These are phyloP conservation scores for Psylliodes chrysocephalus DNA, from an alignment of 2,888 invertebrate species.

Conservation along the genomic window DNA sequence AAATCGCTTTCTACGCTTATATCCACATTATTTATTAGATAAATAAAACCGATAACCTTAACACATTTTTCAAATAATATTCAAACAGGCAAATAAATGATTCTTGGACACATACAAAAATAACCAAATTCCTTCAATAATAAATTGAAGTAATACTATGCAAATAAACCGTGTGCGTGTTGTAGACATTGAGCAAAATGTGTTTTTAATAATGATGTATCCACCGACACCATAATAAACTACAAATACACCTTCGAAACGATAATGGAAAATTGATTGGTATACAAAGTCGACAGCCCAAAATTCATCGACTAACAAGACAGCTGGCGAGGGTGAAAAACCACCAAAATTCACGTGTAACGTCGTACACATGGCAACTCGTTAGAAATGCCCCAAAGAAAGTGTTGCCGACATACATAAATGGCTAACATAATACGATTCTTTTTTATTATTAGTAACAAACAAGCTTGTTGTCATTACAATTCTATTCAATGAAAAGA, in stretches of 20 bases:
- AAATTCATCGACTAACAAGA: slow-evolving; percentile 41
- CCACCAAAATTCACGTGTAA: slow-evolving; percentile 35
- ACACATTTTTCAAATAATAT: no score
- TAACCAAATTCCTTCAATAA: slow-evolving; percentile 22
- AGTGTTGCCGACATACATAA: no score
- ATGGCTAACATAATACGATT: no score
- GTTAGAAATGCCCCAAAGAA: slow-evolving; percentile 18
- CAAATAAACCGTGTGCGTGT: slow-evolving; percentile 41
- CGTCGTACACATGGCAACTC: slow-evolving; percentile 33
- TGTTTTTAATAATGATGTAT: slow-evolving; percentile 60
- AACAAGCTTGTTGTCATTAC: no score
- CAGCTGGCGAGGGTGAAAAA: slow-evolving; percentile 44
- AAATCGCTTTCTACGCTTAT: no score
- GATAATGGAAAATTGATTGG: slow-evolving; percentile 62
- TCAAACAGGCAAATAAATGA: no score
- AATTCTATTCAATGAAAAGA: no score
- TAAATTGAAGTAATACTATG: slow-evolving; percentile 35
- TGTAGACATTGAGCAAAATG: slow-evolving; percentile 50
- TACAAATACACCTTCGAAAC: slow-evolving; percentile 41
- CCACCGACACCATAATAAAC: slow-evolving; percentile 54
- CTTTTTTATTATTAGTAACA: no score
- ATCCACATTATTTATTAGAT: no score
- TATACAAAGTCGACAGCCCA: slow-evolving; percentile 41
- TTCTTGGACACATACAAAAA: background rate
- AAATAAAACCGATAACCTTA: no score